Base-by-base conservation (phyloP, 2,797 vertebrate genomes). In the Propithecus perrieri region DNA sequence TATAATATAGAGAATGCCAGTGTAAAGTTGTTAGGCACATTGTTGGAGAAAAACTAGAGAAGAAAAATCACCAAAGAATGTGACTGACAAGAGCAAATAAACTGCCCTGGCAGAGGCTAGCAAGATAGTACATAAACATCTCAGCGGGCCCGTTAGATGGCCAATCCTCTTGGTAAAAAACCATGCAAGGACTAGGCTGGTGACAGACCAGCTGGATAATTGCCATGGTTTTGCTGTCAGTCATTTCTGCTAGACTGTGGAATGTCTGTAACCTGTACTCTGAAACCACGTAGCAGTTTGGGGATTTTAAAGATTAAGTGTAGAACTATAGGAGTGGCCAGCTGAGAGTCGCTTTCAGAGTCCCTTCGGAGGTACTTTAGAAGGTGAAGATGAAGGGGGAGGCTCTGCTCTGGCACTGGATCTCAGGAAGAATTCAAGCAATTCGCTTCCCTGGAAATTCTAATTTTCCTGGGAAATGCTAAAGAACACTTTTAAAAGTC, bases 1-100 rank as follows among this genome's bases (percentile, higher is more conserved):
- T 95, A 91, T 78, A 92, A 69, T 91, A 48, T 38, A 67, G 69
- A 95, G 41, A 94, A 92, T 92, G 67, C 30, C 86, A 89, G 8
- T 33, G 33, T 65, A 84, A 12, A 89, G 33, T 74, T 93, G 74
- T n/a, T 83, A 84, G 38, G 26, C 33, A 85, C 67, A 67, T 78
- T 72, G 7, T n/a, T 92, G 67, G 63, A 85, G 61, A 93, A 85
- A 89, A 93, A 85, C 61, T 94, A 18, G 41, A 46, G 65, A 88
- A 69, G 67, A 74, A 65, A 84, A 94, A 59, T 7, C 74, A 65
- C 72, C 57, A 48, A 41, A 85, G 78, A 91, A 43, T 93, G 38
- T 33, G 41, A 83, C 11, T 92, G 72, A 80, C 74, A 57, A 26
- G 79, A 43, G 41, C 33, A 87, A 88, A 81, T 74, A 75, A 95